Evolutionary conservation across 2,113 vertebrate genomes (phyloP).

Genomic region (Sus scrofa): DNA sequence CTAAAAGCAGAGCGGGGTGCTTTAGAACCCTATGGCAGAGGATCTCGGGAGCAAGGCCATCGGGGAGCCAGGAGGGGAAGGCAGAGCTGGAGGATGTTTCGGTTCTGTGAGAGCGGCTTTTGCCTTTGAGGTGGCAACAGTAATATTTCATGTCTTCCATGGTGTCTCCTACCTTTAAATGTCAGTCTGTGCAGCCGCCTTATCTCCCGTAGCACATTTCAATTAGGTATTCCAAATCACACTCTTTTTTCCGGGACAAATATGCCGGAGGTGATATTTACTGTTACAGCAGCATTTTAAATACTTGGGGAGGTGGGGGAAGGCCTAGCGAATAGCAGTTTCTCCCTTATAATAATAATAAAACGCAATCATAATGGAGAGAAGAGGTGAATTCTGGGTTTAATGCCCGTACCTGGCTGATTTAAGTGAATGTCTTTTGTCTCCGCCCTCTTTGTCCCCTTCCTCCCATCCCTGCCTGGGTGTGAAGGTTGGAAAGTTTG

Average conservation of each 20-base stretch:
- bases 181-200: conserved; percentile 87
- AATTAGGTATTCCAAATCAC: conserved; percentile 90
- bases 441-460: not conserved
- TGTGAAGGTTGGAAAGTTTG: conserved; percentile 46
- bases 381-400: conserved; percentile 63
- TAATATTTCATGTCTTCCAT: conserved; percentile 88
- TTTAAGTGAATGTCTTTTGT: conserved; percentile 76
- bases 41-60: not conserved
- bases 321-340: conserved; percentile 59
- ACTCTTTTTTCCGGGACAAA: conserved; percentile 87
- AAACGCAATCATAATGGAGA: conserved; percentile 70
- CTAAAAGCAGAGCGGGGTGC: conserved; percentile 61
- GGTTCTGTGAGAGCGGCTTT: conserved; percentile 79
- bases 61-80: not conserved
- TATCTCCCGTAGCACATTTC: conserved; percentile 91
- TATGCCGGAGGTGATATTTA: conserved; percentile 89
- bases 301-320: conserved; percentile 54
- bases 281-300: conserved; percentile 87
- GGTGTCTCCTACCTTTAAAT: conserved; percentile 88
- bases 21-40: not conserved
- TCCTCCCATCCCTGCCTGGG: not conserved
- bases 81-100: conserved; percentile 72
- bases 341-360: conserved; percentile 72
- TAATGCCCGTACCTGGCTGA: conserved; percentile 60
- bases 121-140: conserved; percentile 84